Evolutionary conservation across 92 coral and sea anemone genomes (phyloP), one percentile per base, ranked within the genome.

Genomic region (Pocillopora grandis): DNA sequence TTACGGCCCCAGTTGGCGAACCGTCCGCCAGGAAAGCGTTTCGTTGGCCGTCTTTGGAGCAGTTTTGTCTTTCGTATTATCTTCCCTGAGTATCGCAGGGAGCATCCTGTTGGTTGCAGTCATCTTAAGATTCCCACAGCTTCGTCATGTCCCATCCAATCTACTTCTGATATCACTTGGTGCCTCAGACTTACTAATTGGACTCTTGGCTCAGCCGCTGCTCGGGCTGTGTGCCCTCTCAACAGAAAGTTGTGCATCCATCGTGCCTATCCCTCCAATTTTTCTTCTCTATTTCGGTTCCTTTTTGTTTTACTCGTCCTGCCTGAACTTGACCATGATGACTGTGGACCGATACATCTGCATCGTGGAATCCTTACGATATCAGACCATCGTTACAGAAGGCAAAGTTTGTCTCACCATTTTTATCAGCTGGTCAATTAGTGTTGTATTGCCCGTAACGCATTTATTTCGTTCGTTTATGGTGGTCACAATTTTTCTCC

Each of bases 61-160:
- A 3, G 17, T 55, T 17, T 10, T 72, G 17, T 17, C 14, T 58
- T 16, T 12, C 9, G 12, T 49, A 12, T 21, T 72, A 58, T 27
- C 60, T 52, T 16, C 18, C n/a, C 77, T 74, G 66, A n/a, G 67
- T 5, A 20, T 16, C 20, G 58, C 15, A 70, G 57, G 76, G 42
- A 58, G 58, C 37, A 61, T 27, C 35, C 23, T 78, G 59, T n/a
- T 78, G 14, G 48, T 78, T n/a, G 27, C 18, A 1, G 69, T 66
- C 17, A 62, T 78, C 82, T 11, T 42, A 20, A 60, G 14, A 62
- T 62, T n/a, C 14, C 33, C 57, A 21, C 72, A 78, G 77, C 77
- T 74, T 20, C 77, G 63, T 36, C 77, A 12, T 52, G 33, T 74
- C 57, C 77, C 77, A n/a, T 74, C 77, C 63, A 74, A 74, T 56